Evolutionary conservation across 2,797 vertebrate genomes (phyloP).

Genomic region (Rachycentron canadum): DNA sequence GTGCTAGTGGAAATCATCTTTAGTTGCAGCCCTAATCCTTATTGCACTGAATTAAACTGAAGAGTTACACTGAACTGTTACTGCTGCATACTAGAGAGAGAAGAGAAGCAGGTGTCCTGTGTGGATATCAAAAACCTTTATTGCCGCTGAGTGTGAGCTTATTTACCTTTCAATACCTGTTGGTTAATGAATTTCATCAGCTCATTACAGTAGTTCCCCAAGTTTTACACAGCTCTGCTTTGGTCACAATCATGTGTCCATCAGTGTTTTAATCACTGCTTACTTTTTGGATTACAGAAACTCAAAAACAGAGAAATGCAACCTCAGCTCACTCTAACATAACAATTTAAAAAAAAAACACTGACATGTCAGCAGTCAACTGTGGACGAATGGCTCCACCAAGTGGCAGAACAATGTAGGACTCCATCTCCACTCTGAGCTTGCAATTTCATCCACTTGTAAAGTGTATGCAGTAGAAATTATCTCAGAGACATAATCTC

Average conservation of each 20-base stretch:
- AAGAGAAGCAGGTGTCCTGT: background rate
- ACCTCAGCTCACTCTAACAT: background rate
- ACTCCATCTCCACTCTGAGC: background rate
- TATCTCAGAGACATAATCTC: background rate
- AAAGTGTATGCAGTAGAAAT: background rate
- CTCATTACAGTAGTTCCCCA: background rate
- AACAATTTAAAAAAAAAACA: background rate
- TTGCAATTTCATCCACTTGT: background rate
- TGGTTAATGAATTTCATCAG: background rate
- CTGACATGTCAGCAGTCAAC: background rate
- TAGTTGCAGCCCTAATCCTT: background rate
- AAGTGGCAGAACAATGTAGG: slow-evolving; percentile 58
- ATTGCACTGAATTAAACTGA: background rate
- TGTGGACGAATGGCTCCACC: slow-evolving; percentile 64
- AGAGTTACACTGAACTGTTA: background rate
- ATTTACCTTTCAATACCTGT: background rate
- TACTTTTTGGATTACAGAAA: background rate
- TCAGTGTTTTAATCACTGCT: slow-evolving; percentile 35
- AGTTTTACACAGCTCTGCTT: background rate
- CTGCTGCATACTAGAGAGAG: background rate
- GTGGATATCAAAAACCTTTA: background rate
- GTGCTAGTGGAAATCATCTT: background rate
- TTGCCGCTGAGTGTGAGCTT: background rate
- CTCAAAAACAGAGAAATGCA: background rate
- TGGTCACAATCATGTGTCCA: background rate